Evolutionary conservation across 2,888 invertebrate genomes (phyloP).

Genomic region (Abrostola triplasia): DNA sequence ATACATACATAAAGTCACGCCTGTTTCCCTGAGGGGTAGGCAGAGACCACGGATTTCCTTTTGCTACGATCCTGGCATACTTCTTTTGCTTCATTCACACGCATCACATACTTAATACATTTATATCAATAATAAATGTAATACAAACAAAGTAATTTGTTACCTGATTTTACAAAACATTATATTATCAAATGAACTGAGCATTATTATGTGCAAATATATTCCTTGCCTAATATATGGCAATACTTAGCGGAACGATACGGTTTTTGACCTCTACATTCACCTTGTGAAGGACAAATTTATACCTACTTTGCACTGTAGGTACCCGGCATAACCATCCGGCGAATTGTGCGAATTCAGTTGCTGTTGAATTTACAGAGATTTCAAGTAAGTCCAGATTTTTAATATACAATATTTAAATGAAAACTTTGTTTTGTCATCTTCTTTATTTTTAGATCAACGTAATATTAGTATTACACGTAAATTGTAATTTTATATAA

Average conservation of each 20-base stretch:
- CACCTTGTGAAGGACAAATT: constrained; percentile 85
- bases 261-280: constrained; percentile 66
- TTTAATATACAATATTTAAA: not conserved
- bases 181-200: no score
- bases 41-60: no score
- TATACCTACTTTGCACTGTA: constrained; percentile 13
- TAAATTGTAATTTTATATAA: constrained; percentile 30
- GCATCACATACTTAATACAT: no score
- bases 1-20: no score
- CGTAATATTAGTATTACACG: not conserved
- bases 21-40: no score
- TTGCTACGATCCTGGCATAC: no score
- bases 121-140: no score
- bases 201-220: no score
- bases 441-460: not conserved
- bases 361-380: constrained; percentile 39
- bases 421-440: not conserved
- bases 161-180: no score
- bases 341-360: constrained; percentile 27
- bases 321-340: constrained; percentile 36
- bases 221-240: not conserved
- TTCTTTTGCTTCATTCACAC: no score
- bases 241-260: not conserved
- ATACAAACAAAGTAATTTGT: no score
- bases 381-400: constrained; percentile 39